Conservation (phyloP, 2,797 vertebrate genomes). For the Gymnocypris eckloni region DNA sequence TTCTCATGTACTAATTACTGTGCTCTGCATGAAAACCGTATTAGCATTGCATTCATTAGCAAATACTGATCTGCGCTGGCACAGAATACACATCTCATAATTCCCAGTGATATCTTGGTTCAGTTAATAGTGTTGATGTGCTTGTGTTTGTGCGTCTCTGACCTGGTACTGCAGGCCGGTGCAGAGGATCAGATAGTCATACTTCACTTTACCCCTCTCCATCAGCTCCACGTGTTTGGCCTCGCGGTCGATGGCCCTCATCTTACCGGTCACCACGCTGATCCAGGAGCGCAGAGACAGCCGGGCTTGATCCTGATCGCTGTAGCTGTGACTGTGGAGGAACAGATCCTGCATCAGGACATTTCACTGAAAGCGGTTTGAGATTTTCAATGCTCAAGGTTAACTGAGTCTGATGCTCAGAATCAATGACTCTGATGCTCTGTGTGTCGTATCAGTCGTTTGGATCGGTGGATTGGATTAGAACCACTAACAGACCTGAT, state of each 20-base stretch:
- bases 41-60: slow-evolving; percentile 16
- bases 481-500: slow-evolving; percentile 2
- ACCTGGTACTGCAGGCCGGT: slow-evolving; percentile 92
- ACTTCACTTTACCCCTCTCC: slow-evolving; percentile 74
- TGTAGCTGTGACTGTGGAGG: slow-evolving; percentile 85
- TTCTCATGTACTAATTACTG: slow-evolving; percentile 2
- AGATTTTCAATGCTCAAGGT: slow-evolving; percentile 8
- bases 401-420: slow-evolving; percentile 4
- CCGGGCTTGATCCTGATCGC: slow-evolving; percentile 80
- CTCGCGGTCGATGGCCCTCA: slow-evolving; percentile 86
- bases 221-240: slow-evolving; percentile 83
- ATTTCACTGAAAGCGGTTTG: not conserved
- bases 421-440: not conserved
- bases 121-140: not conserved
- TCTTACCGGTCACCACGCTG: slow-evolving; percentile 84
- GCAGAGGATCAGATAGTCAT: slow-evolving; percentile 91
- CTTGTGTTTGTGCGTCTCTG: slow-evolving; percentile 50
- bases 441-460: not conserved
- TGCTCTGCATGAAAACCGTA: not conserved
- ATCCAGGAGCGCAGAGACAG: slow-evolving; percentile 85
- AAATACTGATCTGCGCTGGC: not conserved
- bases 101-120: not conserved
- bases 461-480: slow-evolving; percentile 10
- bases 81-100: slow-evolving; percentile 1
- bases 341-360: not conserved